Conservation (phyloP, 2,797 vertebrate species). For the Eidolon dupreanum region DNA sequence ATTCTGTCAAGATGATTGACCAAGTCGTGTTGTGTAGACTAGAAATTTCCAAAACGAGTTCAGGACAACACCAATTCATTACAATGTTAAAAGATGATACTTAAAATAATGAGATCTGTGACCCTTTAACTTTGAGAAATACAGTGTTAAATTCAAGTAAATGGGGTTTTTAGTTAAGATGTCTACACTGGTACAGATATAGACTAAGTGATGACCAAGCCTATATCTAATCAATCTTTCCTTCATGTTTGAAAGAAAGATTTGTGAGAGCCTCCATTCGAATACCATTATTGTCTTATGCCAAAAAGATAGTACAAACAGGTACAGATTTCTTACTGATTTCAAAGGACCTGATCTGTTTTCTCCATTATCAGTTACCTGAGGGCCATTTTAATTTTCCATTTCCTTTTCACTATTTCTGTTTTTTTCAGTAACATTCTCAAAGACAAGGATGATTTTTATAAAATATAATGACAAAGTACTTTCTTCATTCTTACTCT, state of each 20-base stretch:
- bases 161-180: not conserved
- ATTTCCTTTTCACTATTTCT: not conserved
- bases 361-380: not conserved
- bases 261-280: not conserved
- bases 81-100: not conserved
- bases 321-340: not conserved
- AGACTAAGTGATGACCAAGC: not conserved
- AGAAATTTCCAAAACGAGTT: constrained; percentile 34
- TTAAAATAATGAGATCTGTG: not conserved
- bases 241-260: not conserved
- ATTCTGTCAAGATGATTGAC: constrained; percentile 3
- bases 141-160: constrained; percentile 25
- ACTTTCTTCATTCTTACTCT: not conserved
- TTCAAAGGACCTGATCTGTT: not conserved
- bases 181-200: not conserved
- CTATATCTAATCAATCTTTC: not conserved
- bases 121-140: not conserved
- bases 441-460: not conserved
- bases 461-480: not conserved
- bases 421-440: not conserved
- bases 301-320: not conserved
- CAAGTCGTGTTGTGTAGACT: not conserved
- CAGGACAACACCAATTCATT: not conserved
- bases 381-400: not conserved
- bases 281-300: not conserved